These are phyloP conservation scores for Druon quercuslanigerum DNA, from an alignment of 1,140 invertebrate species.

Conservation along the genomic window DNA sequence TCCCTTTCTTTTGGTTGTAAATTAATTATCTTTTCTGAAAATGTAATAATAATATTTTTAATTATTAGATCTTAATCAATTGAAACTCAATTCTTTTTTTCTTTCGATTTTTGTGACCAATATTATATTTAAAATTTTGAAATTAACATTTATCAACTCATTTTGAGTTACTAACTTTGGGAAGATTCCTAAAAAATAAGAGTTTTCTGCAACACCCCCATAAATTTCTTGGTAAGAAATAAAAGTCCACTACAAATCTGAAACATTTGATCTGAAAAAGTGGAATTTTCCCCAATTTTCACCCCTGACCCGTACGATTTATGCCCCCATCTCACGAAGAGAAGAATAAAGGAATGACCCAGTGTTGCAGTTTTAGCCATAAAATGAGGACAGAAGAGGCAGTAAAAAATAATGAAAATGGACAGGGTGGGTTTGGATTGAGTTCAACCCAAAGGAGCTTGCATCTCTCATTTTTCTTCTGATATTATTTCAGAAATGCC, in stretches of 20 bases:
- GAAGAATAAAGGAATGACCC: not conserved
- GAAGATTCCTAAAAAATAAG: too few relatives aligned
- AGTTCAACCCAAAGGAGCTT: too few relatives aligned
- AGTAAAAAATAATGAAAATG: slow-evolving; percentile 16
- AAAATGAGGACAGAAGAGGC: not conserved
- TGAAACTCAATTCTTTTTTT: too few relatives aligned
- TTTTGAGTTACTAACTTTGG: too few relatives aligned
- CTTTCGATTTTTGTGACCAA: too few relatives aligned
- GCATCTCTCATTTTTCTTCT: too few relatives aligned
- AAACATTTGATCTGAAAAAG: slow-evolving; percentile 12
- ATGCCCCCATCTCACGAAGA: not conserved
- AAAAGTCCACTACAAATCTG: not conserved
- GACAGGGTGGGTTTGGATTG: not conserved
- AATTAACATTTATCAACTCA: too few relatives aligned
- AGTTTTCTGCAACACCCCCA: not conserved
- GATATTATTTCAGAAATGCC: not conserved
- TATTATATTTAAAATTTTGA: too few relatives aligned
- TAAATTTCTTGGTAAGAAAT: not conserved
- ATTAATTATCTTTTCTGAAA: too few relatives aligned
- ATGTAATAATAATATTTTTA: too few relatives aligned
- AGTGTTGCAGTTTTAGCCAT: not conserved
- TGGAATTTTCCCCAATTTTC: slow-evolving; percentile 9
- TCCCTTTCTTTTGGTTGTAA: too few relatives aligned
- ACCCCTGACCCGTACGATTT: not conserved
- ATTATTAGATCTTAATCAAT: too few relatives aligned